These are phyloP conservation scores for Spheniscus mendiculus DNA, from an alignment of 2,113 vertebrate genomes.

Conservation along the genomic window DNA sequence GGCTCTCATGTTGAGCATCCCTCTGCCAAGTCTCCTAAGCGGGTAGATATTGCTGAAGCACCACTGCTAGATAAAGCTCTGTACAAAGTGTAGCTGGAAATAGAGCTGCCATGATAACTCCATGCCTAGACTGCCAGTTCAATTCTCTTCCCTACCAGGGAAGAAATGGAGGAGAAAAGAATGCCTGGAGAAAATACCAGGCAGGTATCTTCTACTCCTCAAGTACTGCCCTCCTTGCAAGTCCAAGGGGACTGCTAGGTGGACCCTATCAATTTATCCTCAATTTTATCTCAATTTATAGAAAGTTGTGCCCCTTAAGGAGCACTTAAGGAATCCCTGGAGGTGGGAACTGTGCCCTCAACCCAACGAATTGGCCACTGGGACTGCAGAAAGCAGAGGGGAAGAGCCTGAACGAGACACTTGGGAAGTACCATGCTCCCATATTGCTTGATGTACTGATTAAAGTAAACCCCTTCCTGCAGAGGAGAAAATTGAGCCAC, in stretches of 20 bases:
- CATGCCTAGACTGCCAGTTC: neutral
- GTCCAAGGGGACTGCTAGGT: neutral
- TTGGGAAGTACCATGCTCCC: neutral
- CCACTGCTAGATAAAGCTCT: neutral
- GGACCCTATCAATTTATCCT: neutral
- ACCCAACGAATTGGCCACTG: neutral
- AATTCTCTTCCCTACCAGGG: neutral
- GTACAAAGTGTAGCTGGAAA: neutral
- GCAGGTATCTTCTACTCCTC: neutral
- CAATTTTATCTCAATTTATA: neutral
- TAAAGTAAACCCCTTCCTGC: neutral
- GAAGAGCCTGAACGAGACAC: neutral
- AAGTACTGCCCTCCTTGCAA: neutral
- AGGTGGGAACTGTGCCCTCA: neutral
- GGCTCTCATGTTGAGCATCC: neutral
- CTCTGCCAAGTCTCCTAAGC: neutral
- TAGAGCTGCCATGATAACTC: neutral
- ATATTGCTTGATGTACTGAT: neutral
- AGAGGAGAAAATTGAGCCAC: neutral
- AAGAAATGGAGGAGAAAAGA: no score
- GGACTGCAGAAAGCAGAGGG: neutral
- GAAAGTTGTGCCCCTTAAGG: neutral
- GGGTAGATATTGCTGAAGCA: fast-evolving
- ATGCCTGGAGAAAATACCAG: no score
- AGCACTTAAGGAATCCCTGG: neutral